These are phyloP conservation scores for Daboia siamensis DNA, from an alignment of 2,113 vertebrate genomes.

Conservation along the genomic window DNA sequence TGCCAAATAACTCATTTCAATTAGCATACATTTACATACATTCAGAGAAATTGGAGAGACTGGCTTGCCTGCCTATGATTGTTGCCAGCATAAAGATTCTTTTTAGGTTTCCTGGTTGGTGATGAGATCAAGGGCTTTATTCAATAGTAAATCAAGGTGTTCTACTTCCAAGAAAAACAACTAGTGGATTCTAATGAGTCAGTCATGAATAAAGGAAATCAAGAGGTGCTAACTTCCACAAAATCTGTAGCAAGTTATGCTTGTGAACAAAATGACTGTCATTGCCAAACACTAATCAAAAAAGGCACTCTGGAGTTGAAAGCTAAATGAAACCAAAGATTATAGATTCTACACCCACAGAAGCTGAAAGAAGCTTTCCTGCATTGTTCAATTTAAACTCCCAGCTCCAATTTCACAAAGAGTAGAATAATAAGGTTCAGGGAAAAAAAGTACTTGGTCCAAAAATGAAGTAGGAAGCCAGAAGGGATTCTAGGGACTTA, in stretches of 20 bases:
- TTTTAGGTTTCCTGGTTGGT: background rate
- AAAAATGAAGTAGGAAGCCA: background rate
- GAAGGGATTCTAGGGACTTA: background rate
- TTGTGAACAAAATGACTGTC: background rate
- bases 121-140: background rate
- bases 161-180: background rate
- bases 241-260: background rate
- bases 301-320: background rate
- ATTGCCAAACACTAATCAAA: background rate
- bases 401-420: background rate
- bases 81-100: background rate
- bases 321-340: background rate
- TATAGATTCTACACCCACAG: background rate
- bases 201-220: background rate
- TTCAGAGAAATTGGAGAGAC: constrained; percentile 12
- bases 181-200: background rate
- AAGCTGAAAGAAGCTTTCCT: background rate
- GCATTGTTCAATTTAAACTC: background rate
- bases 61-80: background rate
- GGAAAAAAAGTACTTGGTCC: background rate
- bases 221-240: background rate
- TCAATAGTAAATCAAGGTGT: background rate
- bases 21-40: constrained; percentile 54
- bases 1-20: constrained; percentile 57
- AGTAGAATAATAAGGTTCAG: background rate